Base-by-base conservation (phyloP, 2,797 vertebrate species). In the Eurystomus glaucurus region DNA sequence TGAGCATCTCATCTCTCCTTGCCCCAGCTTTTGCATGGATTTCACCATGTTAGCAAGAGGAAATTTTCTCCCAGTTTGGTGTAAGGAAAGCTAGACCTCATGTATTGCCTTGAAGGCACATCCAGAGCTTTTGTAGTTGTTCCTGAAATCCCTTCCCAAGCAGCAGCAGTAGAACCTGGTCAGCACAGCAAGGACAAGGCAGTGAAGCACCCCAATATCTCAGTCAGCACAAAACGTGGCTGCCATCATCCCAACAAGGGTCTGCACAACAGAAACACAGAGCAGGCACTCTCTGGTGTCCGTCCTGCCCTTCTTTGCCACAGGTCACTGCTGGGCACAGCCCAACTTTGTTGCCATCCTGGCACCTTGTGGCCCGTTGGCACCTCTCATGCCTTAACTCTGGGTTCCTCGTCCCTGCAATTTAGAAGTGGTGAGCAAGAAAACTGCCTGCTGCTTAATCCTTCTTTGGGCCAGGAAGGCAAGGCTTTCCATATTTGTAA, bases 101-200 rank as follows among this genome's bases (percentile, higher is more conserved):
- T 0, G 0, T 7, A 1, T 4, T 1, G 1, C 28, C 68, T 28
- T 1, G 3, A 57, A 43, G 58, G 35, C n/a, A 14, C 46, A 72
- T 46, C 8, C 60, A 66, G 43, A 68, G 5, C 23, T 69, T 58
- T 16, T 43, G 58, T 28, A 61, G 28, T 18, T 76, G 20, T 6
- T 76, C 33, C 23, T 23, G 4, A 60, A 85, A 60, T 3, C 10
- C 18, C 8, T 71, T 43, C 60, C 74, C 0, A 1, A 55, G 50
- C 37, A 74, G 22, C 45, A 61, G 41, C 62, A 85, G 78, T 19
- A 31, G 33, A 60, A 41, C 2, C 31, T 28, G 33, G 41, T 61
- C 28, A 61, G 29, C 15, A 22, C 3, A 2, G 17, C 21, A 45
- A 50, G 37, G 66, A 31, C 11, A 29, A 52, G 33, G 39, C 31